Evolutionary conservation across 1,140 invertebrate species (phyloP).

Genomic region (Ditylenchus dipsaci): DNA sequence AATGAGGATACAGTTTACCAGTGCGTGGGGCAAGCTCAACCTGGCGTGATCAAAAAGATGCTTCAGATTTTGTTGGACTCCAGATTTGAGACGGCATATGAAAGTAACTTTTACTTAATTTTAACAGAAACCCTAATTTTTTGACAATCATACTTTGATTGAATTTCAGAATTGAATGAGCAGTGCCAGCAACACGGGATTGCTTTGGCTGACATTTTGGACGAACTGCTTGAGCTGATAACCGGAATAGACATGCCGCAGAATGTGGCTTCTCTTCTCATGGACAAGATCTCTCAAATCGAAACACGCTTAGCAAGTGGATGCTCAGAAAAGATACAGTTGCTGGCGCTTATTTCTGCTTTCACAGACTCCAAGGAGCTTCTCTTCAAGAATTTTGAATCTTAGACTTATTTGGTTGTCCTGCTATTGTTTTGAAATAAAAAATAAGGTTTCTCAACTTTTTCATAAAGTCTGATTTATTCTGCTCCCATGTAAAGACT

Average conservation of each 20-base stretch:
- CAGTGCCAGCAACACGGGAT: constrained; percentile 33
- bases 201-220: constrained; percentile 46
- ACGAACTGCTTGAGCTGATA: constrained; percentile 42
- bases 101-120: constrained; percentile 34
- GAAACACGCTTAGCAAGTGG: constrained; percentile 40
- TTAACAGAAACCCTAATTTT: too few species aligned
- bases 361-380: constrained; percentile 29
- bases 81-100: constrained; percentile 34
- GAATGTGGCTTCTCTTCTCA: constrained; percentile 21
- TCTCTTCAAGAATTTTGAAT: constrained; percentile 19
- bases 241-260: constrained; percentile 35
- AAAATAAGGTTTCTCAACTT: too few species aligned
- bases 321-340: constrained; percentile 46
- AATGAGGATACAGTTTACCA: constrained; percentile 87
- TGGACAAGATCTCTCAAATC: constrained; percentile 39
- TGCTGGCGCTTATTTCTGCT: constrained; percentile 34
- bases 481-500: neutral
- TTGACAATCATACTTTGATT: neutral
- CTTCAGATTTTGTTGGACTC: constrained; percentile 48
- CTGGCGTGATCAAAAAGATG: constrained; percentile 74
- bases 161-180: constrained; percentile 38
- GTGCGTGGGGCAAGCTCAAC: constrained; percentile 89
- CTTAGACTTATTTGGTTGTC: neutral
- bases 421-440: too few species aligned
- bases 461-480: neutral